Base-by-base conservation (phyloP, 2,888 invertebrate species). In the Drosophila imparisetae region DNA sequence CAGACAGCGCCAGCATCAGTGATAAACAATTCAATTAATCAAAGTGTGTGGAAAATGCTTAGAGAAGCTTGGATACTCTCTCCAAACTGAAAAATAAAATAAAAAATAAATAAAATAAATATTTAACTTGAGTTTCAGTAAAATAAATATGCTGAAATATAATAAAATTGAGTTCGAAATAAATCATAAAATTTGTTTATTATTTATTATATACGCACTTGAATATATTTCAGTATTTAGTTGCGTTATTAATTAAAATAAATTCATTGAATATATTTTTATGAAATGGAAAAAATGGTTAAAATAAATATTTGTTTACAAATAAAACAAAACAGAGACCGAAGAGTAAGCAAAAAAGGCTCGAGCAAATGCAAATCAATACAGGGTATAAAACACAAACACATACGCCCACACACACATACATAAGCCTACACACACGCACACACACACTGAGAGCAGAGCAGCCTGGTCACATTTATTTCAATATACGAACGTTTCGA, bases 21-120 rank as follows among this genome's bases (percentile, higher is more conserved):
- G 49, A 67, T 83, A 83, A 81, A 77, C 80, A 78, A 71, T 76
- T 79, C 72, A 80, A 81, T 85, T 83, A 76, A 72, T 78, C 72
- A 76, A 81, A 65, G 55, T 15, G 8, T 15, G 15, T 50, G 8
- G 4, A 42, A 27, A 4, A 50, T 21, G 36, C 11, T 11, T 1
- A 11, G 1, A 15, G 36, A 48, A 27, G 11, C 0, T 48, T 3
- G 38, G 29, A 48, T 61, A 30, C 48, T 49, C 49, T 68, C 2
- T 7, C 0, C 5, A 38, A 38, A 7, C 2, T 18, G 36, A 6
- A n/a, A n/a, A n/a, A n/a, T n/a, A n/a, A n/a, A n/a, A n/a, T n/a
- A n/a, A n/a, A n/a, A n/a, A n/a, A n/a, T n/a, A n/a, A n/a, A n/a
- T n/a, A n/a, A n/a, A n/a, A n/a, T n/a, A n/a, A 24, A 45, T 4